phyloP scores from a whole-genome alignment of 1,140 invertebrate species.

The Halesus radiatus region DNA sequence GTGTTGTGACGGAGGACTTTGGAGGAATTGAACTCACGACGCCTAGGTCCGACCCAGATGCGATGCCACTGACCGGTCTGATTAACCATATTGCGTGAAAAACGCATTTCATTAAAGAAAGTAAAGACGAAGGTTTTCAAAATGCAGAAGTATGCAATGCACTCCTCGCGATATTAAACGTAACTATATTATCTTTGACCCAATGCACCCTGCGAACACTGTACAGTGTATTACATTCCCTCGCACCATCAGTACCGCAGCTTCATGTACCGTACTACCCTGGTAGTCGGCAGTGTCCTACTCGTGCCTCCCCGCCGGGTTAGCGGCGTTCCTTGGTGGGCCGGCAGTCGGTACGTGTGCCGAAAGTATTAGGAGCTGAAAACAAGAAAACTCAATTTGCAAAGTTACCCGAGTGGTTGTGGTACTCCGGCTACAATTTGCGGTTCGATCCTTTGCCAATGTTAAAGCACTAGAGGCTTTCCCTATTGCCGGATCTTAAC shows the following conservation, averaged over 20 bases:
- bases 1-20: too few species aligned
- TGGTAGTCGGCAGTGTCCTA: too few species aligned
- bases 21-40: too few species aligned
- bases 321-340: background rate
- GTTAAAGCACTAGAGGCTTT: constrained; percentile 26
- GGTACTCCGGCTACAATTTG: constrained; percentile 48
- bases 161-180: background rate
- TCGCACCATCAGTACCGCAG: background rate
- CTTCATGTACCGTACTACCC: too few species aligned
- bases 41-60: too few species aligned
- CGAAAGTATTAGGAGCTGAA: constrained; percentile 56
- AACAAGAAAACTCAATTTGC: constrained; percentile 57
- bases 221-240: constrained; percentile 22
- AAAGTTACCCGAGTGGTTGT: constrained; percentile 44
- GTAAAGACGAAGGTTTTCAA: too few species aligned
- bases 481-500: constrained; percentile 18
- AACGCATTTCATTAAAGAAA: too few species aligned
- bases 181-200: constrained; percentile 17
- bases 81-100: too few species aligned
- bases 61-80: too few species aligned
- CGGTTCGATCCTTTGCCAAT: constrained; percentile 35
- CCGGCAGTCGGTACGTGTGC: constrained; percentile 46
- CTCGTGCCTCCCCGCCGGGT: background rate
- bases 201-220: constrained; percentile 23
- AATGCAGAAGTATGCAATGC: background rate